A percentile compares a stretch with the other conserved stretches of the same genome.
Evolutionary conservation across 2,888 invertebrate genomes (phyloP).

Genomic region (Aethes cnicana): DNA sequence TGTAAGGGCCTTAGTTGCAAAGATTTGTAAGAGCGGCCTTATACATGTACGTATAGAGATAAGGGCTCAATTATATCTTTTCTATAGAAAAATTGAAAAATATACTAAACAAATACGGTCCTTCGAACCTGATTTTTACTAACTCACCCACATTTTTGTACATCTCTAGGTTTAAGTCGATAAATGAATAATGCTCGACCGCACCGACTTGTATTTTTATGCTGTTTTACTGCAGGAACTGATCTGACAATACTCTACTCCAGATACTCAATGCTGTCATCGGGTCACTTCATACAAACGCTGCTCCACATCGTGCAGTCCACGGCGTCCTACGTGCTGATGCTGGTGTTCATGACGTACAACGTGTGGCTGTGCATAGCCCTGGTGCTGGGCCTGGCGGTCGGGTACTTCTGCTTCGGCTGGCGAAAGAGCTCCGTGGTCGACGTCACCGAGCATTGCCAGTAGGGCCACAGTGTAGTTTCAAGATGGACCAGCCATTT

Average conservation of each 20-base stretch:
- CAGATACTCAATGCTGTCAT: constrained; percentile 92
- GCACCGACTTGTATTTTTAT: no score
- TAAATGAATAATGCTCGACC: no score
- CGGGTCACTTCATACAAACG: constrained; percentile 92
- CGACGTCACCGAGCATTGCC: constrained; percentile 96
- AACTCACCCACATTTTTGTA: no score
- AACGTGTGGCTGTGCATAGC: constrained; percentile 96
- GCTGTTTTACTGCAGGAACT: background rate
- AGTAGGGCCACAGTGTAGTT: constrained; percentile 75
- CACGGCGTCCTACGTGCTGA: constrained; percentile 93
- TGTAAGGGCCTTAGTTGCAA: no score
- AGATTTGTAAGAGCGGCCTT: no score
- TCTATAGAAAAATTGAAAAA: no score
- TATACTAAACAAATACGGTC: no score
- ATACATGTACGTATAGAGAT: no score
- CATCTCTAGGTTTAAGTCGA: no score
- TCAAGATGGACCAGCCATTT: background rate
- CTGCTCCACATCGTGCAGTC: constrained; percentile 93
- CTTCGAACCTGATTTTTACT: no score
- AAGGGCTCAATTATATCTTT: no score
- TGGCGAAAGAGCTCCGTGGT: constrained; percentile 96
- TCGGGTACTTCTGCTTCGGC: constrained; percentile 96
- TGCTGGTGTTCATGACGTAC: constrained; percentile 99
- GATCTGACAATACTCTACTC: constrained; percentile 48
- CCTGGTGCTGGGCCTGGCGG: constrained; percentile 92